Evolutionary conservation across 2,888 invertebrate genomes (phyloP).

Genomic region (Isotomurus palustris): DNA sequence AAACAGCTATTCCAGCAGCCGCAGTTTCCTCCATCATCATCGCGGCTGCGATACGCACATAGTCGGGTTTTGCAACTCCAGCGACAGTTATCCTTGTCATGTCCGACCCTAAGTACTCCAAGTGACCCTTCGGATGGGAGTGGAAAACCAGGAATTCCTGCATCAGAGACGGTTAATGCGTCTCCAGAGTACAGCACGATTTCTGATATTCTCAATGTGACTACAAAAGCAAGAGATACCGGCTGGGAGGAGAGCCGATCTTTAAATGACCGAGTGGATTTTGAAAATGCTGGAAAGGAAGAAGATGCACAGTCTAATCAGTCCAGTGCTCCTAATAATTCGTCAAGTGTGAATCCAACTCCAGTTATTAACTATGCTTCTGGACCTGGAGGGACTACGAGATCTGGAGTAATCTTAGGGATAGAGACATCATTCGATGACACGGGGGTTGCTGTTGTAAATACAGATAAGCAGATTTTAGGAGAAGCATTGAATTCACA

Average conservation of each 20-base stretch:
- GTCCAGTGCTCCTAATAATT: neutral
- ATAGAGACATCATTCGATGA: conserved; percentile 99
- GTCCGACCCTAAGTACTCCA: neutral
- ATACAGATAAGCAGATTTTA: conserved; percentile 64
- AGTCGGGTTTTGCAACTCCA: neutral
- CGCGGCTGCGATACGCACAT: neutral
- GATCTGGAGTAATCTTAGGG: conserved; percentile 61
- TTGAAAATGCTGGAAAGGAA: neutral
- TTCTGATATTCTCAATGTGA: conserved; percentile 28
- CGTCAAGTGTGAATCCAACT: conserved; percentile 1
- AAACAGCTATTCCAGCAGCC: conserved; percentile 7
- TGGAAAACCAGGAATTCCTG: neutral
- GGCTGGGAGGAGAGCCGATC: conserved; percentile 1
- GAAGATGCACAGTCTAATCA: neutral
- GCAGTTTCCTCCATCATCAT: neutral
- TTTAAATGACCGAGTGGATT: neutral
- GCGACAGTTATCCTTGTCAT: conserved; percentile 4
- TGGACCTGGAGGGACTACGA: conserved; percentile 24
- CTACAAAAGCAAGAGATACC: conserved; percentile 10
- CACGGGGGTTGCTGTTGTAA: conserved; percentile 83
- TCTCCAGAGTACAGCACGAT: conserved; percentile 18
- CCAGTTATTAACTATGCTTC: conserved; percentile 18
- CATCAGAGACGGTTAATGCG: too few relatives aligned
- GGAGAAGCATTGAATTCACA: conserved; percentile 81
- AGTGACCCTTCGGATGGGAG: neutral